Conservation (phyloP, 2,888 invertebrate species). For the Folsomia candida region DNA sequence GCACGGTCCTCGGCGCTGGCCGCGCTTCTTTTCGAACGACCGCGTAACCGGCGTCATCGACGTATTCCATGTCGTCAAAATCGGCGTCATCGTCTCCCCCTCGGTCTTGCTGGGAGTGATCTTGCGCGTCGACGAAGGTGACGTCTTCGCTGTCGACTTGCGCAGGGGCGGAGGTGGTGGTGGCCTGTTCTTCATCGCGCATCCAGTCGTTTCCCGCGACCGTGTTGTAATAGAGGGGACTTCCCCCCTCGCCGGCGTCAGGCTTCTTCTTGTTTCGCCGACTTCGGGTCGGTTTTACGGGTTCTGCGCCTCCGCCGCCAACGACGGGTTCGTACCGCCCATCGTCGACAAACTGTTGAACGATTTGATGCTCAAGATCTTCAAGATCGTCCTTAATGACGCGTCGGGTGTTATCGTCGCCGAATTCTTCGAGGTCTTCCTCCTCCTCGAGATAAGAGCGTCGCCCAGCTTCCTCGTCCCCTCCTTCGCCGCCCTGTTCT, state of each 20-base stretch:
- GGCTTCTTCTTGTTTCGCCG: constrained; percentile 40
- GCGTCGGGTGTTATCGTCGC: constrained; percentile 38
- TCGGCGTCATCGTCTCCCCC: neutral
- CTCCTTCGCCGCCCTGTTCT: constrained; percentile 26
- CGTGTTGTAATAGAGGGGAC: constrained; percentile 49
- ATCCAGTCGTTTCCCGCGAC: constrained; percentile 50
- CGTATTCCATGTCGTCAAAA: neutral
- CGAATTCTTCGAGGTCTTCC: constrained; percentile 22
- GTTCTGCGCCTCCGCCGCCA: constrained; percentile 30
- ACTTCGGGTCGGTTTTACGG: constrained; percentile 40
- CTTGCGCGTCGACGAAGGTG: constrained; percentile 8
- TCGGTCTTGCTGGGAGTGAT: constrained; percentile 12
- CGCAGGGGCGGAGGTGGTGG: neutral
- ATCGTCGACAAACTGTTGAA: constrained; percentile 41
- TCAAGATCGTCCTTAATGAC: constrained; percentile 39
- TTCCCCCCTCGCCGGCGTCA: constrained; percentile 21
- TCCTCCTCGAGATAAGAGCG: constrained; percentile 23
- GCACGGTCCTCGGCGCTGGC: constrained; percentile 35
- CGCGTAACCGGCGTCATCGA: constrained; percentile 14
- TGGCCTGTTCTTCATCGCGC: constrained; percentile 34
- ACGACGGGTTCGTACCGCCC: constrained; percentile 49
- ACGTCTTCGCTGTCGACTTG: constrained; percentile 10
- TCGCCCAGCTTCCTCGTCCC: constrained; percentile 27
- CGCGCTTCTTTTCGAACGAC: constrained; percentile 17
- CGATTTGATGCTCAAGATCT: constrained; percentile 37